Evolutionary conservation across 2,888 invertebrate genomes (phyloP).

Genomic region (Leptinotarsa haldemani): DNA sequence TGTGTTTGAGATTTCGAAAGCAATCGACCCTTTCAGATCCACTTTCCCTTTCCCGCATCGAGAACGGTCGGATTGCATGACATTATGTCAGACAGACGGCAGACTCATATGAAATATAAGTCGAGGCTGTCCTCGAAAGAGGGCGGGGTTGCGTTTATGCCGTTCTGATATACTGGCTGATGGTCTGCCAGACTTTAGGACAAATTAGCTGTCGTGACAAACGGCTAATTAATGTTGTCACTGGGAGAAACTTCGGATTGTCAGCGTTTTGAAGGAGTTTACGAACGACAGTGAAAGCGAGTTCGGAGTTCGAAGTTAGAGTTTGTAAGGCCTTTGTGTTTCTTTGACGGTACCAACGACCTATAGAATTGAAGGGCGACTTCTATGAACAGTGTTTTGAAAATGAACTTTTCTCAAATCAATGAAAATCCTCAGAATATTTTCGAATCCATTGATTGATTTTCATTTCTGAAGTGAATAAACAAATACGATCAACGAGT

Average conservation of each 20-base stretch:
- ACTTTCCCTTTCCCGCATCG: neutral
- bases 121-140: conserved; percentile 10
- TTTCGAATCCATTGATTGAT: no score
- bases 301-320: neutral
- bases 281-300: neutral
- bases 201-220: conserved; percentile 13
- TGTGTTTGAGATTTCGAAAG: neutral
- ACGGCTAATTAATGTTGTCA: conserved; percentile 6
- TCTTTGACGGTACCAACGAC: neutral
- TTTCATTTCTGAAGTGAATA: no score
- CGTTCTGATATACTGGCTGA: conserved; percentile 15
- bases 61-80: conserved; percentile 8
- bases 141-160: conserved; percentile 1
- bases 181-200: conserved; percentile 9
- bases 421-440: no score
- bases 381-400: no score
- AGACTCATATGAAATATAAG: conserved; percentile 16
- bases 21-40: neutral
- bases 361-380: neutral
- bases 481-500: no score
- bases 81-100: conserved; percentile 7
- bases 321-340: neutral
- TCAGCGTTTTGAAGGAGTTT: conserved; percentile 6
- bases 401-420: no score
- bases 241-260: conserved; percentile 8